A percentile compares a stretch with the other conserved stretches of the same genome.
Evolutionary conservation across 2,113 vertebrate genomes (phyloP).

Genomic region (Petaurus breviceps): DNA sequence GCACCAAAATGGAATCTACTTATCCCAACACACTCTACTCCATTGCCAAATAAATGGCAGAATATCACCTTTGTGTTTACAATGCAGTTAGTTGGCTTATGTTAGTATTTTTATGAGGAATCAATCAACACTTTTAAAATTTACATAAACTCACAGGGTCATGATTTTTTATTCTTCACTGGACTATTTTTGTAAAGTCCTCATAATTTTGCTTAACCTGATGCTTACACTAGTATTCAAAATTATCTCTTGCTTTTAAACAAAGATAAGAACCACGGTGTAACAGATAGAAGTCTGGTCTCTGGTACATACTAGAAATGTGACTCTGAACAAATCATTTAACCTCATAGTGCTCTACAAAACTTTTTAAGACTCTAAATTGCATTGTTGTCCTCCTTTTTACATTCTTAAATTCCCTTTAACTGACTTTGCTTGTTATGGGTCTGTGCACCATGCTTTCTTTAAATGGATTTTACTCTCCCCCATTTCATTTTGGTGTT

Average conservation of each 20-base stretch:
- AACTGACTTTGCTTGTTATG: background rate
- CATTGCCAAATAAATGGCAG: background rate
- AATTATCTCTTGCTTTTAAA: background rate
- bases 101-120: background rate
- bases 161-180: background rate
- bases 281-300: background rate
- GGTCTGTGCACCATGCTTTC: background rate
- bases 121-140: background rate
- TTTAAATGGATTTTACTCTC: background rate
- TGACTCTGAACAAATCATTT: background rate
- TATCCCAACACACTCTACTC: rapidly evolving
- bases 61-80: background rate
- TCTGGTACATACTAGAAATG: background rate
- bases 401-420: background rate
- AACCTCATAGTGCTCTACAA: background rate
- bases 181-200: background rate
- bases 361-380: too few species aligned
- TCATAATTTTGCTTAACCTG: background rate
- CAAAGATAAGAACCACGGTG: background rate
- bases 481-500: background rate
- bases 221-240: too few species aligned
- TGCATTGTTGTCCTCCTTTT: background rate
- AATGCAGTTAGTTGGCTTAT: background rate
- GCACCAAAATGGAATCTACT: background rate
- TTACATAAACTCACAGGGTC: background rate